Percentiles rank a stretch among this genome's conserved stretches.
Evolutionary conservation across 1,140 invertebrate species (phyloP).

Genomic region (Steinernema feltiae): DNA sequence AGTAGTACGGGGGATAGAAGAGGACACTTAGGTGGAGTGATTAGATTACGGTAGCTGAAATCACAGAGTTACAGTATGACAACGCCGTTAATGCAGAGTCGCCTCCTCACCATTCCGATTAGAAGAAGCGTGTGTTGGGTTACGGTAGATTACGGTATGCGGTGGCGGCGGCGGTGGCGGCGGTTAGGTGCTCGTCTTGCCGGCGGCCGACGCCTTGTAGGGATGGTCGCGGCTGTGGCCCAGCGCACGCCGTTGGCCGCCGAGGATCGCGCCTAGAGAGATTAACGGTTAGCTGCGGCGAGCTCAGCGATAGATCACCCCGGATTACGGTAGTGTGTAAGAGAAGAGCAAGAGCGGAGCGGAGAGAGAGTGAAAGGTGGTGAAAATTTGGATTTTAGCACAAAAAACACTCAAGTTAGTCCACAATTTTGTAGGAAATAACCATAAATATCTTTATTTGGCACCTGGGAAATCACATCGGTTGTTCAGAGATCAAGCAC

Average conservation of each 20-base stretch:
- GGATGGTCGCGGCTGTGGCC: slow-evolving; percentile 32
- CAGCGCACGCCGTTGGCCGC: slow-evolving; percentile 35
- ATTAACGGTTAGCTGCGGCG: not conserved
- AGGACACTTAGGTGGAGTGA: not conserved
- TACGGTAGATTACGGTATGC: not conserved
- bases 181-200: slow-evolving; percentile 20
- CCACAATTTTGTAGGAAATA: too few species aligned
- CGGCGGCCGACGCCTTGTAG: slow-evolving; percentile 34
- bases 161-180: not conserved
- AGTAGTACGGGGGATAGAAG: not conserved
- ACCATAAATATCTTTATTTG: not conserved
- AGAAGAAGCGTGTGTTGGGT: not conserved
- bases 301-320: not conserved
- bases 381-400: too few species aligned
- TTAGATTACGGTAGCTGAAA: not conserved
- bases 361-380: too few species aligned
- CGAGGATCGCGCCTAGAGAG: slow-evolving; percentile 33
- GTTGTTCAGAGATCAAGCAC: not conserved
- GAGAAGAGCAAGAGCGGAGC: too few species aligned
- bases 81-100: not conserved
- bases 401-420: too few species aligned
- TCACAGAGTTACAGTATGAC: not conserved
- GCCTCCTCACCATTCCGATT: not conserved
- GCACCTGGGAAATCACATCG: not conserved
- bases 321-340: not conserved